Evolutionary conservation across 2,888 invertebrate genomes (phyloP).

Genomic region (Cyclophora albipunctata): DNA sequence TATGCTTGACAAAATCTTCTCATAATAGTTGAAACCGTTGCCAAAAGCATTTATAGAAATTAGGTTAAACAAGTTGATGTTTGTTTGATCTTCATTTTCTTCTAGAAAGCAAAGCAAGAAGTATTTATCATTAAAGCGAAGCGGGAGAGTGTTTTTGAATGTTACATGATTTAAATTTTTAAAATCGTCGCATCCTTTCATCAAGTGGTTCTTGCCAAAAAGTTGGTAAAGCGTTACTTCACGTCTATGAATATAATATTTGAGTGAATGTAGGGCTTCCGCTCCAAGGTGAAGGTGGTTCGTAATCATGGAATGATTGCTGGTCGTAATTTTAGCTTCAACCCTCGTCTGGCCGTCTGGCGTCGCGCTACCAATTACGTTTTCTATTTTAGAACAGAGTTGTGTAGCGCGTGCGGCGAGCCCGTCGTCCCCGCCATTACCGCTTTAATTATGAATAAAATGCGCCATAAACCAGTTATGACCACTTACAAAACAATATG

Average conservation of each 20-base stretch:
- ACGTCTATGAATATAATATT: too few relatives aligned
- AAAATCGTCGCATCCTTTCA: conserved; percentile 2
- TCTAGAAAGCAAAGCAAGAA: too few relatives aligned
- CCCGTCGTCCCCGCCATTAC: conserved; percentile 30
- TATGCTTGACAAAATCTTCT: too few relatives aligned
- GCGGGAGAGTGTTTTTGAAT: too few relatives aligned
- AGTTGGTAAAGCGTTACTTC: too few relatives aligned
- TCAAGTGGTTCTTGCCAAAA: conserved; percentile 1
- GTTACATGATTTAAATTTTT: not conserved
- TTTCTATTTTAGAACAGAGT: conserved; percentile 59
- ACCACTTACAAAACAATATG: conserved; percentile 25
- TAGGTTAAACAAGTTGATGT: too few relatives aligned
- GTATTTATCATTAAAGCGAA: too few relatives aligned
- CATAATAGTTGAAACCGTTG: too few relatives aligned
- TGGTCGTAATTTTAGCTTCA: conserved; percentile 51
- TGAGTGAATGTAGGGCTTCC: conserved; percentile 3
- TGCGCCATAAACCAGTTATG: conserved; percentile 32
- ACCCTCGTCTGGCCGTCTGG: conserved; percentile 60
- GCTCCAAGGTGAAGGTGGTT: conserved; percentile 23
- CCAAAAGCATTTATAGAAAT: too few relatives aligned
- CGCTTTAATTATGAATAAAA: conserved; percentile 36
- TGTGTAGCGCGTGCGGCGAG: conserved; percentile 34
- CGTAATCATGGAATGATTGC: conserved; percentile 19
- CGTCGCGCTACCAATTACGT: conserved; percentile 49
- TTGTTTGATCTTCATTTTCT: too few relatives aligned